These are phyloP conservation scores for Orussus abietinus DNA, from an alignment of 1,140 invertebrate species.

Conservation along the genomic window DNA sequence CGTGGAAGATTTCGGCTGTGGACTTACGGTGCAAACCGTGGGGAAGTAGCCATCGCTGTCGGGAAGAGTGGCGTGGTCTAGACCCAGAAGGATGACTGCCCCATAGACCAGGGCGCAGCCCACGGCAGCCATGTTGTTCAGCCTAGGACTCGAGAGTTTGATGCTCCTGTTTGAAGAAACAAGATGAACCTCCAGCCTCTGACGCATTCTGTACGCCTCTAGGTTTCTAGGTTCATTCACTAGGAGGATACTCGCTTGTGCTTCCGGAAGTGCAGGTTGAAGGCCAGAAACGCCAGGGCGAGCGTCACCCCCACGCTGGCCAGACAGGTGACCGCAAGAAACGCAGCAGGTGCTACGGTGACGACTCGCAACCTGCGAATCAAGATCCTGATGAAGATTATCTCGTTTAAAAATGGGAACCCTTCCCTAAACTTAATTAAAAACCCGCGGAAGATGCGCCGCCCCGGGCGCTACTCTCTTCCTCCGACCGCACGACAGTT, in stretches of 20 bases:
- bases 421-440: no score
- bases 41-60: slow-evolving; percentile 67
- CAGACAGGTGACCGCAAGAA: slow-evolving; percentile 65
- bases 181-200: no score
- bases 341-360: slow-evolving; percentile 71
- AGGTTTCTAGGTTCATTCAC: no score
- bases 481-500: no score
- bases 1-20: no score
- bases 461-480: no score
- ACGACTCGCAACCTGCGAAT: slow-evolving; percentile 68
- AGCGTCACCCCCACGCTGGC: slow-evolving; percentile 73
- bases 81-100: slow-evolving; percentile 86
- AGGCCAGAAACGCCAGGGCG: slow-evolving; percentile 74
- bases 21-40: slow-evolving; percentile 79
- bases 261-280: slow-evolving; percentile 83
- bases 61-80: slow-evolving; percentile 75
- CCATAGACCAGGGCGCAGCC: slow-evolving; percentile 92
- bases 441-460: no score
- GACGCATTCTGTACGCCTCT: no score
- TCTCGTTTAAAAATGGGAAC: no score
- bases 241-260: slow-evolving; percentile 84
- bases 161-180: slow-evolving; percentile 59
- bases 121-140: slow-evolving; percentile 94
- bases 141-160: slow-evolving; percentile 92
- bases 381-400: no score